Evolutionary conservation across 2,113 vertebrate species (phyloP).

Genomic region (Caranx ignobilis): DNA sequence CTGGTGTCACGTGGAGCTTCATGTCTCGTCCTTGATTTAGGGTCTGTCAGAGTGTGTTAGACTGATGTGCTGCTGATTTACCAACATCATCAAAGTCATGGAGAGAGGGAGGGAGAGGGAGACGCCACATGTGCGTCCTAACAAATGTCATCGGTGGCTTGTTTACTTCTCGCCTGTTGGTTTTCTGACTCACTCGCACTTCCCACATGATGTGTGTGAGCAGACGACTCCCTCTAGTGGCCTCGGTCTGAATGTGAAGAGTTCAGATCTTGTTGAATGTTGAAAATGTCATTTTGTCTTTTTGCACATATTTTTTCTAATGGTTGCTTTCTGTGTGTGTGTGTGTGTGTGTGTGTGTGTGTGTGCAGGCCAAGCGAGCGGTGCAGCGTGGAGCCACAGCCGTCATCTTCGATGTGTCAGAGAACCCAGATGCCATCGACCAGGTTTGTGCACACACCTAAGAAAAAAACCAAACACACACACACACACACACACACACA

Average conservation of each 20-base stretch:
- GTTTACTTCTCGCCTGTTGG: constrained; percentile 29
- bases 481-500: no score
- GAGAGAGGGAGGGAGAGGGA: not conserved
- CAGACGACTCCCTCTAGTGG: constrained; percentile 79
- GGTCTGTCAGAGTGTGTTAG: not conserved
- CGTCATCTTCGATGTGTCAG: constrained; percentile 98
- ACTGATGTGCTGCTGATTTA: not conserved
- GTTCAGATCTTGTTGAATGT: no score
- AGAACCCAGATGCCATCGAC: constrained; percentile 98
- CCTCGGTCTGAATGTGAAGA: not conserved
- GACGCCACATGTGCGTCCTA: constrained; percentile 30
- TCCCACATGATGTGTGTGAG: not conserved
- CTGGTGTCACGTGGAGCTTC: constrained; percentile 22
- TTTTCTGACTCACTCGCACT: not conserved
- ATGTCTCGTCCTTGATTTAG: not conserved
- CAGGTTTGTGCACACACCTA: constrained; percentile 85
- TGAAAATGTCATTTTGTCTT: not conserved
- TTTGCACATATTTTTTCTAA: not conserved
- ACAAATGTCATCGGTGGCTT: constrained; percentile 40
- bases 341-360: constrained; percentile 52
- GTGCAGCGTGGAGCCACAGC: constrained; percentile 97
- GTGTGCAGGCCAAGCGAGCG: constrained; percentile 92
- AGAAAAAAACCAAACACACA: not conserved
- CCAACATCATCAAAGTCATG: constrained; percentile 26
- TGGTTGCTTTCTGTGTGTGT: not conserved